Conservation (phyloP, 2,888 invertebrate species). For the Drosophila mayaguana region DNA sequence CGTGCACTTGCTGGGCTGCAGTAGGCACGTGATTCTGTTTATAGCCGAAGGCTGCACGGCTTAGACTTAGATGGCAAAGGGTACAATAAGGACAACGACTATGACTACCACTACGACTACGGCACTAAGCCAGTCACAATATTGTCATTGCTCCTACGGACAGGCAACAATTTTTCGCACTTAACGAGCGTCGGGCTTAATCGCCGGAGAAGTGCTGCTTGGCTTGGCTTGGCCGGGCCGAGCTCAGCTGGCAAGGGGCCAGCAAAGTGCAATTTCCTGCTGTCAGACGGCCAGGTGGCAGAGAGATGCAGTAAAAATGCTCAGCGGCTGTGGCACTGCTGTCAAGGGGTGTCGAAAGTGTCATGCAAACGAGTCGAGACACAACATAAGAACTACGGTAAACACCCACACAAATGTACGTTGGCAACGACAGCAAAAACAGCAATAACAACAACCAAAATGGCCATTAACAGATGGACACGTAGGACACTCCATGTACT, state of each 20-base stretch:
- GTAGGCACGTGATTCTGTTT: constrained; percentile 50
- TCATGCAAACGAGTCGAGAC: constrained; percentile 56
- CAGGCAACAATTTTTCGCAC: constrained; percentile 71
- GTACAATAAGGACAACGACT: not conserved
- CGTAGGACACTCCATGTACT: constrained; percentile 52
- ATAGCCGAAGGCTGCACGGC: constrained; percentile 18
- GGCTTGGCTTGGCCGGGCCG: constrained; percentile 16
- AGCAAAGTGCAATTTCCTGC: constrained; percentile 75
- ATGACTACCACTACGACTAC: not conserved
- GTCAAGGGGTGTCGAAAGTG: constrained; percentile 33
- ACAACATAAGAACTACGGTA: constrained; percentile 27
- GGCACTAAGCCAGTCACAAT: constrained; percentile 47
- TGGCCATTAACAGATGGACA: constrained; percentile 23
- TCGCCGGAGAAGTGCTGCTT: constrained; percentile 31
- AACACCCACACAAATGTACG: constrained; percentile 25
- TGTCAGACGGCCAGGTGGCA: constrained; percentile 63
- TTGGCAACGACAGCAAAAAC: not conserved
- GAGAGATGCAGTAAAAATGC: constrained; percentile 10
- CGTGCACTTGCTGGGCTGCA: constrained; percentile 30
- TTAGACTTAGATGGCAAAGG: not conserved
- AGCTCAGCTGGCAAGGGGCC: constrained; percentile 41
- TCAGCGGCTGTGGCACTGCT: not conserved
- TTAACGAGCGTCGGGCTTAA: constrained; percentile 56
- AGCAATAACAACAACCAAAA: not conserved
- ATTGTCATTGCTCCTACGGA: constrained; percentile 48